phyloP scores from a whole-genome alignment of 2,888 invertebrate species.

The Epistrophe eligans region DNA sequence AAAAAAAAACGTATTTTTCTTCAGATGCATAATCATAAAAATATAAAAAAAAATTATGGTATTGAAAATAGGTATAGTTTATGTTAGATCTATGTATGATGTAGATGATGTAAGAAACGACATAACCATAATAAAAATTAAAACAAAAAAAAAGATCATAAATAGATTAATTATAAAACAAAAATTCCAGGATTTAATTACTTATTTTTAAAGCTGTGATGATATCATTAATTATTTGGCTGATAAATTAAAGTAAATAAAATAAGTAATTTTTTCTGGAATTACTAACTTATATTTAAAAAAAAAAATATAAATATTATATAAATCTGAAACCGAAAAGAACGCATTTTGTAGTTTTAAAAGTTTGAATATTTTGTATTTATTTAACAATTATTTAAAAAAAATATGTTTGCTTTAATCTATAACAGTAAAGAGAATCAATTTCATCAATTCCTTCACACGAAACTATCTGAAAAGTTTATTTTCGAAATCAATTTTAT shows the following conservation, averaged over 20 bases:
- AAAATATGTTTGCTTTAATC: background rate
- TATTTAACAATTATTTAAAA: background rate
- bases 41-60: conserved; percentile 27
- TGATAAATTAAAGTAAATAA: background rate
- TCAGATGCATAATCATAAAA: conserved; percentile 56
- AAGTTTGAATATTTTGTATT: background rate
- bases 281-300: background rate
- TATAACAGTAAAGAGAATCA: background rate
- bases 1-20: conserved; percentile 38
- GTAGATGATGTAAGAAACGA: conserved; percentile 45
- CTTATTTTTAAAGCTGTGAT: background rate
- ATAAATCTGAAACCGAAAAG: background rate
- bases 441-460: conserved; percentile 6
- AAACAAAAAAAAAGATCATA: background rate
- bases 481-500: conserved; percentile 39
- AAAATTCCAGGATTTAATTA: background rate
- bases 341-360: conserved; percentile 13
- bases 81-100: conserved; percentile 61
- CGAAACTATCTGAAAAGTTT: conserved; percentile 1
- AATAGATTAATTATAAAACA: background rate
- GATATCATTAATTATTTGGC: background rate
- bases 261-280: background rate
- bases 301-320: background rate
- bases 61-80: conserved; percentile 46
- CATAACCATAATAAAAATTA: conserved; percentile 27